phyloP scores from a whole-genome alignment of 2,797 vertebrate genomes.

The Stomatorhinus walkeri region DNA sequence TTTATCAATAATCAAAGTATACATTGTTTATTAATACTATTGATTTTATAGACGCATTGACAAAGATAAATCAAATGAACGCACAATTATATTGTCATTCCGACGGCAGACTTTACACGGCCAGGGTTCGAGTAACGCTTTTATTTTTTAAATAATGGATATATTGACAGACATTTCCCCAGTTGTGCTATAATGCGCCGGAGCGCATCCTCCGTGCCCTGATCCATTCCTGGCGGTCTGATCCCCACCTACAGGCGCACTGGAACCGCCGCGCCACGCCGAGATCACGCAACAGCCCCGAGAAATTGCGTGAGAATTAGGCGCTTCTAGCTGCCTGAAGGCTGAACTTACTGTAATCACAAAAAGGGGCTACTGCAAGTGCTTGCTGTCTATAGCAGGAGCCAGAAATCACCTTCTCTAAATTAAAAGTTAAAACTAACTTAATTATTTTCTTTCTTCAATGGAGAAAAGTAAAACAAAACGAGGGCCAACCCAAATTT shows the following conservation, averaged over 20 bases:
- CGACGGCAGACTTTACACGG: background rate
- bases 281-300: constrained; percentile 42
- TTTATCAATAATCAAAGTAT: background rate
- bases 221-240: constrained; percentile 17
- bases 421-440: background rate
- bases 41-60: background rate
- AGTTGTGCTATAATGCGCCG: background rate
- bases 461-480: background rate
- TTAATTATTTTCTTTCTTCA: background rate
- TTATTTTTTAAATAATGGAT: background rate
- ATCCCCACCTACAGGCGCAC: constrained; percentile 19
- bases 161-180: background rate
- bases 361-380: background rate
- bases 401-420: background rate
- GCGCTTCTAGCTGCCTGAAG: background rate
- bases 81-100: background rate
- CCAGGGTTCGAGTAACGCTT: background rate
- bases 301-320: constrained; percentile 48
- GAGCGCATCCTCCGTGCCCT: background rate
- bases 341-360: background rate
- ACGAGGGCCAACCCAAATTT: background rate
- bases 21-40: background rate
- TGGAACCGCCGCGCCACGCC: constrained; percentile 18
- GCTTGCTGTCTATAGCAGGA: background rate
- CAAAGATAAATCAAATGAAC: background rate